These are phyloP conservation scores for Plebejus melissa DNA, from an alignment of 2,888 invertebrate species.

Conservation along the genomic window DNA sequence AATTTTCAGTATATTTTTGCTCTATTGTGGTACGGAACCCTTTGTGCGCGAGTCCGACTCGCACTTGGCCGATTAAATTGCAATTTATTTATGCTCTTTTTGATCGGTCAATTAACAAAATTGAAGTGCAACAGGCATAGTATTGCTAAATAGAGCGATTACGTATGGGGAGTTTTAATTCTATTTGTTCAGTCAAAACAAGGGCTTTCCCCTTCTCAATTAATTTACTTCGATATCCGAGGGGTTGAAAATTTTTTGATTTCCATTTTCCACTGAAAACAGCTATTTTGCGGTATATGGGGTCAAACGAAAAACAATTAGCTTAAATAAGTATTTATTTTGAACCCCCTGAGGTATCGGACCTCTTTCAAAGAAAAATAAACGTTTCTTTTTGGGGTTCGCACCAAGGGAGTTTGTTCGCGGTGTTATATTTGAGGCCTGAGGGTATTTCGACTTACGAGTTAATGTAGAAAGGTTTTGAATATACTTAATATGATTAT, in stretches of 20 bases:
- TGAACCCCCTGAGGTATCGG: background rate
- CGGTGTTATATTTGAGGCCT: background rate
- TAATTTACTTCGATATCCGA: conserved; percentile 49
- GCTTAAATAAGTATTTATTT: conserved; percentile 11
- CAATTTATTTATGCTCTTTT: conserved; percentile 9
- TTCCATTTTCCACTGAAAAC: conserved; percentile 48
- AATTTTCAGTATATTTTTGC: too few species aligned
- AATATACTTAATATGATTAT: background rate
- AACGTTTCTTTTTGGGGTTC: background rate
- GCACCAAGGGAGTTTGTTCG: background rate
- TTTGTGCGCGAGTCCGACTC: too few species aligned
- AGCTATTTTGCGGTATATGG: conserved; percentile 32
- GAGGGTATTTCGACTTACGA: background rate
- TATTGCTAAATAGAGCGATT: conserved; percentile 62
- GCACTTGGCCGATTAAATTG: too few species aligned
- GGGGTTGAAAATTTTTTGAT: conserved; percentile 49
- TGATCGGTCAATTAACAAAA: conserved; percentile 28
- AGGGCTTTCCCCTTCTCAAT: conserved; percentile 64
- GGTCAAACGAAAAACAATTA: conserved; percentile 15
- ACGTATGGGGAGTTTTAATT: conserved; percentile 62
- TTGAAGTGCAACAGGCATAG: conserved; percentile 37
- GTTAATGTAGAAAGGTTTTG: background rate
- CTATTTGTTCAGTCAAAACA: conserved; percentile 70
- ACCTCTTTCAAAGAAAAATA: conserved; percentile 4
- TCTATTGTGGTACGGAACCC: too few species aligned